These are phyloP conservation scores for Nasonia longicornis DNA, from an alignment of 1,140 invertebrate genomes.

Conservation along the genomic window DNA sequence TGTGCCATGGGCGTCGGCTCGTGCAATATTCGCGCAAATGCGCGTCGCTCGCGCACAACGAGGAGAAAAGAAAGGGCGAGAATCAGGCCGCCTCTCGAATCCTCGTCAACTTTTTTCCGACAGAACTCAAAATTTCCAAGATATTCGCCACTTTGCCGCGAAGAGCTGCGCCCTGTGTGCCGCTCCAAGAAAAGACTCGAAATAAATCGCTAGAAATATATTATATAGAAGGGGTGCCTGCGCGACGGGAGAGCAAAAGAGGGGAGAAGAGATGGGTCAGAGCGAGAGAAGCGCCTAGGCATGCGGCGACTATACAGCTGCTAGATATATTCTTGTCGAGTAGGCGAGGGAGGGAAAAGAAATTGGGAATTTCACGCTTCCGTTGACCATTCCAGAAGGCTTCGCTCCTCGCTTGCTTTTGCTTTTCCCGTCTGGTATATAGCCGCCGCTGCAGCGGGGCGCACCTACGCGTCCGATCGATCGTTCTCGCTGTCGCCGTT, in stretches of 20 bases:
- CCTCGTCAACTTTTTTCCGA: constrained; percentile 24
- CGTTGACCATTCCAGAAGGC: constrained; percentile 55
- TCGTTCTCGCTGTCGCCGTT: constrained; percentile 5
- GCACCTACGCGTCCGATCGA: constrained; percentile 23
- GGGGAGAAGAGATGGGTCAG: constrained; percentile 13
- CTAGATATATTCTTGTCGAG: constrained; percentile 54
- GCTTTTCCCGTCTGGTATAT: not conserved
- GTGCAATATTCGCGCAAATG: not conserved
- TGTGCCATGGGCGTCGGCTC: no score
- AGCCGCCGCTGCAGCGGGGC: not conserved
- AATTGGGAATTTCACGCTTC: constrained; percentile 69
- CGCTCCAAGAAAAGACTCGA: constrained; percentile 26
- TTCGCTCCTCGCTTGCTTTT: constrained; percentile 20
- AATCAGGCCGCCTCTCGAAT: not conserved
- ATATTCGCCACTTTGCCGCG: constrained; percentile 32
- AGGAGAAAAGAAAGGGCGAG: not conserved
- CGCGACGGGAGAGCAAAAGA: constrained; percentile 47
- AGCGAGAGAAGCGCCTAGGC: not conserved
- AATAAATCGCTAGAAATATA: constrained; percentile 44
- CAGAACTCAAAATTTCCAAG: constrained; percentile 41
- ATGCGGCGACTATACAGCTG: not conserved
- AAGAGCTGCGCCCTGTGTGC: not conserved
- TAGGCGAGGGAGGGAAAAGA: constrained; percentile 59
- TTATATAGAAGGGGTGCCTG: not conserved
- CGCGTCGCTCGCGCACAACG: not conserved